These are phyloP conservation scores for Coracias cyanogaster DNA, from an alignment of 2,797 vertebrate species.

Conservation along the genomic window DNA sequence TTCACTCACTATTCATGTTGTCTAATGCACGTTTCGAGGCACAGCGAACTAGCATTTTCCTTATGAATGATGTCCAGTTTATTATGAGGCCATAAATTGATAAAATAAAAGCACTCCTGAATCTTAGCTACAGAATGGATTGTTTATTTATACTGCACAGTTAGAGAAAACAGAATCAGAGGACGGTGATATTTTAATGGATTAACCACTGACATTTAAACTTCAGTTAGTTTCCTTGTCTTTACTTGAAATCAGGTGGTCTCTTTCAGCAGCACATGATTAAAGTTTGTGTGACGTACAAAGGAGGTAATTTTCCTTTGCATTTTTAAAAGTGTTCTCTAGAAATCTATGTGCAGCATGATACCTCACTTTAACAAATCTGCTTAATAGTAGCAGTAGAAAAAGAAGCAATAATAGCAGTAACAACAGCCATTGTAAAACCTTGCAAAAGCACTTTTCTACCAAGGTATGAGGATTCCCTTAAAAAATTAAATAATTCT, in stretches of 20 bases:
- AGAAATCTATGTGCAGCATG: neutral
- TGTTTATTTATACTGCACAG: conserved; percentile 19
- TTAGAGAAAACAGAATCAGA: conserved; percentile 41
- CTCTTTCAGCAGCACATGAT: neutral
- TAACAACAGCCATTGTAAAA: neutral
- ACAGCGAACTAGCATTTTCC: neutral
- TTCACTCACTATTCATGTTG: conserved; percentile 5
- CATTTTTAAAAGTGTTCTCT: neutral
- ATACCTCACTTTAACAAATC: neutral
- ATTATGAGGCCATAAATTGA: conserved; percentile 46
- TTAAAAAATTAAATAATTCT: neutral
- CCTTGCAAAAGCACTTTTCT: neutral
- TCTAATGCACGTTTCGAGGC: conserved; percentile 28
- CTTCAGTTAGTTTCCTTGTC: neutral
- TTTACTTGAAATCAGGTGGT: neutral
- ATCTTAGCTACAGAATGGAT: conserved; percentile 18
- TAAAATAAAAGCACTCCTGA: conserved; percentile 54
- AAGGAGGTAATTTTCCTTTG: neutral
- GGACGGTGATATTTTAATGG: neutral
- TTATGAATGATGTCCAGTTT: conserved; percentile 47
- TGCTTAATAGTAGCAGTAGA: neutral
- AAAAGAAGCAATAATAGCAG: neutral
- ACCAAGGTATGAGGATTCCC: neutral
- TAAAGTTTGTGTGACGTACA: neutral
- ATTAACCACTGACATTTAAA: neutral